Conservation (phyloP, 1,140 invertebrate genomes). For the Pentalonia nigronervosa region DNA sequence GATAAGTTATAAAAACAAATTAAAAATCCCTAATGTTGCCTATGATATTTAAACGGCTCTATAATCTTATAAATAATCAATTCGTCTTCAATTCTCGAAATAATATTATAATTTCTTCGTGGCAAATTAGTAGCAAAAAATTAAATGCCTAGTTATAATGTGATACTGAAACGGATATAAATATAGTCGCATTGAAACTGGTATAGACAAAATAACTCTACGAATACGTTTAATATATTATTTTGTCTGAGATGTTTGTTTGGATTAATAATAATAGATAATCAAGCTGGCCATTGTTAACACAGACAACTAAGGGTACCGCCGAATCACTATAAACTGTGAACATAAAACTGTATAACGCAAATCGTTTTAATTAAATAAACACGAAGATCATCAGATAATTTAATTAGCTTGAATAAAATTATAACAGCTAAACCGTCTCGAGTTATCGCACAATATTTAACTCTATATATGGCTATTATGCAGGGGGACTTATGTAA, state of each 20-base stretch:
- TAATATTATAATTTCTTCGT: neutral
- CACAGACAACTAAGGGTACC: neutral
- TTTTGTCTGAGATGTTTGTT: neutral
- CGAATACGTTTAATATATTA: neutral
- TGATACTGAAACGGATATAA: neutral
- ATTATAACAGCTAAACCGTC: neutral
- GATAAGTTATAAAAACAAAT: neutral
- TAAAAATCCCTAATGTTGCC: neutral
- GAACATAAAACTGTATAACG: neutral
- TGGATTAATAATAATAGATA: neutral
- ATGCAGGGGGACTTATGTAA: neutral
- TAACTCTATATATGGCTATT: neutral
- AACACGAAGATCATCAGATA: neutral
- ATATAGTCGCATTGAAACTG: neutral
- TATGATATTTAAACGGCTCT: neutral
- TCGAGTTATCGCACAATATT: neutral
- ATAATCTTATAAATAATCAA: neutral
- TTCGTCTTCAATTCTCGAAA: neutral
- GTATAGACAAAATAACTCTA: neutral
- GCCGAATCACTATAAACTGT: neutral
- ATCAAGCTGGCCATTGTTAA: neutral
- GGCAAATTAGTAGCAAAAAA: neutral
- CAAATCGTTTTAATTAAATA: slow-evolving; percentile 9
- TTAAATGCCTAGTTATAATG: neutral
- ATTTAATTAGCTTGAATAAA: neutral